Conservation (phyloP, 2,797 vertebrate genomes). For the Cryptoprocta ferox region DNA sequence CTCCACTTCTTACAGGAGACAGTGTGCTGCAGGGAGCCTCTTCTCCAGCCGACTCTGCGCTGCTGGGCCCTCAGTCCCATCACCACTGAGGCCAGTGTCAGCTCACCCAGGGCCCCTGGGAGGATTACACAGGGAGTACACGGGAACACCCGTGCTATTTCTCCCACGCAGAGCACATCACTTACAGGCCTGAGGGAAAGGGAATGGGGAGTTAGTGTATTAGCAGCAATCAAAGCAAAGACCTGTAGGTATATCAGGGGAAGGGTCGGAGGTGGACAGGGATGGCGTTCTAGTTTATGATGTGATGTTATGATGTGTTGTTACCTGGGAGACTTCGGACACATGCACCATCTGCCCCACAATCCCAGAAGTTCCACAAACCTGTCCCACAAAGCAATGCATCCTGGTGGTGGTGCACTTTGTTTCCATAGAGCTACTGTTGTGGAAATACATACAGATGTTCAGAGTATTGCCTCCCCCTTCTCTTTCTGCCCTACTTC, state of each 20-base stretch:
- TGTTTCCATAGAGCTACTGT: neutral
- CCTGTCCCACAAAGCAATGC: neutral
- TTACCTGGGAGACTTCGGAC: neutral
- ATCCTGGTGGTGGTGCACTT: neutral
- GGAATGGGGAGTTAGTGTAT: accelerated
- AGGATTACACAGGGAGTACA: neutral
- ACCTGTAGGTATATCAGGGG: too few relatives aligned
- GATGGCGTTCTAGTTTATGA: neutral
- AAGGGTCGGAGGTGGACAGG: neutral
- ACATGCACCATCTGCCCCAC: neutral
- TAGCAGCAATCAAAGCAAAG: conserved; percentile 52
- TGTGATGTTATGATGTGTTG: neutral
- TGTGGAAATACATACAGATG: neutral
- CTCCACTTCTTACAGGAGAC: neutral
- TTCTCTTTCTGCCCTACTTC: neutral
- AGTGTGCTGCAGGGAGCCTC: neutral
- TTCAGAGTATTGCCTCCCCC: neutral
- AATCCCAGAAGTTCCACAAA: neutral
- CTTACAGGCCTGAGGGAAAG: neutral
- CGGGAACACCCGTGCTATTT: neutral
- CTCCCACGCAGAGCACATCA: neutral
- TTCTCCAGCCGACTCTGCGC: neutral
- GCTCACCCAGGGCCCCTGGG: neutral
- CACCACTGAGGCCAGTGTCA: neutral
- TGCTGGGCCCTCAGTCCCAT: neutral